phyloP scores from a whole-genome alignment of 2,113 vertebrate species.

The Amphiprion ocellaris region DNA sequence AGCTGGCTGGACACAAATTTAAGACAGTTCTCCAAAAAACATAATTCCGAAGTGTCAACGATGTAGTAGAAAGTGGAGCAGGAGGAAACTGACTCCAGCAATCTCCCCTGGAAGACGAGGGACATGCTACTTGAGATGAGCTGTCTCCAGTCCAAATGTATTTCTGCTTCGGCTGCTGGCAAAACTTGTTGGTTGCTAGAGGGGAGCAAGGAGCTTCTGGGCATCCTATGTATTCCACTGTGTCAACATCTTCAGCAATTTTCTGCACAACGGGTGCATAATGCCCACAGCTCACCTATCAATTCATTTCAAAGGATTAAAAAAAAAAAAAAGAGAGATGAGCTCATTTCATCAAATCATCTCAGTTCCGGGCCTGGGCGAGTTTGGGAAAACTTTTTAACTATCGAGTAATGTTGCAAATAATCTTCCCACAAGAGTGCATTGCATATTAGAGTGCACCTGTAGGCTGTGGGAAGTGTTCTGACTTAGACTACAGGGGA shows the following conservation, averaged over 20 bases:
- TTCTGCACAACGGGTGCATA: constrained; percentile 60
- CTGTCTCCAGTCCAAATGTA: constrained; percentile 75
- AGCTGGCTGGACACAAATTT: constrained; percentile 29
- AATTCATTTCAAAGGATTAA: constrained; percentile 49
- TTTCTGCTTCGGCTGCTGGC: constrained; percentile 70
- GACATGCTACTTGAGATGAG: constrained; percentile 62
- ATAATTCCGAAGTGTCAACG: constrained; percentile 54
- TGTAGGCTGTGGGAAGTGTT: constrained; percentile 1
- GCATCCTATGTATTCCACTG: constrained; percentile 52
- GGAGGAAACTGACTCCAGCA: constrained; percentile 51
- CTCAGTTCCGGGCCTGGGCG: constrained; percentile 12
- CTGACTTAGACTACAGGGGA: constrained; percentile 14
- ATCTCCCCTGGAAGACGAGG: constrained; percentile 52
- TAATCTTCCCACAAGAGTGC: constrained; percentile 6
- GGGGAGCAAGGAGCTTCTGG: constrained; percentile 58
- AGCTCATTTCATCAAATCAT: constrained; percentile 45
- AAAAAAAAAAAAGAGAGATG: background rate
- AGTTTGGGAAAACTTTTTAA: constrained; percentile 20
- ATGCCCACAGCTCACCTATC: constrained; percentile 53
- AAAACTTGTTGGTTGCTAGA: constrained; percentile 54
- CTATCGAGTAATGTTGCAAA: constrained; percentile 22
- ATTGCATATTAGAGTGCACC: constrained; percentile 12
- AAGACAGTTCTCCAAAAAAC: constrained; percentile 29
- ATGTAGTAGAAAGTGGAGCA: constrained; percentile 53
- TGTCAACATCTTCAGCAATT: constrained; percentile 66